Conservation (phyloP, 2,113 vertebrate genomes). For the Kryptolebias marmoratus region DNA sequence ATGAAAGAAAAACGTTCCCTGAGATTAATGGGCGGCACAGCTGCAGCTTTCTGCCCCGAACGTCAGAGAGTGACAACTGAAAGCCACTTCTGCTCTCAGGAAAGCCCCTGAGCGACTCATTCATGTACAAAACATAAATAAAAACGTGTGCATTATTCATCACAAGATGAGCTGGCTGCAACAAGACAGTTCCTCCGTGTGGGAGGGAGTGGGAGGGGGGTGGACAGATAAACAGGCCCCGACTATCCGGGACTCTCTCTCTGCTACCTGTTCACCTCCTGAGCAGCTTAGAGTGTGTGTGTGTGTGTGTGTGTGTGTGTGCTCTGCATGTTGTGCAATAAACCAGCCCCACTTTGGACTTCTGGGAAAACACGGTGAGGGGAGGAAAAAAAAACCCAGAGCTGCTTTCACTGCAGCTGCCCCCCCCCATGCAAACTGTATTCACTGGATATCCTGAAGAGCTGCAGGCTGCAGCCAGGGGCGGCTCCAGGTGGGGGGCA, state of each 20-base stretch:
- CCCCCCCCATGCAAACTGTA: not conserved
- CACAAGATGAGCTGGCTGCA: constrained; percentile 30
- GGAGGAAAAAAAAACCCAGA: constrained; percentile 25
- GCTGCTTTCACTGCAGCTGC: constrained; percentile 52
- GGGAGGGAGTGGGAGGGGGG: constrained; percentile 25
- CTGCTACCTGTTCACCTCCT: constrained; percentile 43
- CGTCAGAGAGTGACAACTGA: constrained; percentile 18
- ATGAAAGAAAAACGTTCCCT: not conserved
- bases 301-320: constrained; percentile 5
- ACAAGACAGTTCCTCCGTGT: constrained; percentile 38
- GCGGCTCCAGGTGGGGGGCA: constrained; percentile 16
- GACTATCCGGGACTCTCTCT: constrained; percentile 35
- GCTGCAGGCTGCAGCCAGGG: constrained; percentile 1
- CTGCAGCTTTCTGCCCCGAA: not conserved
- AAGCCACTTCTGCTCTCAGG: constrained; percentile 33
- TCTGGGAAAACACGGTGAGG: constrained; percentile 57
- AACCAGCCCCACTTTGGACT: constrained; percentile 56
- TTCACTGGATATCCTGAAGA: constrained; percentile 1
- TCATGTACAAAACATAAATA: constrained; percentile 28
- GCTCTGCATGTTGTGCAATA: constrained; percentile 62
- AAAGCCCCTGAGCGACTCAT: constrained; percentile 49
- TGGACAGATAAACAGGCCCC: constrained; percentile 30
- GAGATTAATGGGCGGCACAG: not conserved
- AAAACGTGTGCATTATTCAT: constrained; percentile 37
- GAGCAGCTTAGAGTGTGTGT: not conserved